A percentile compares a stretch with the other conserved stretches of the same genome.
These are phyloP conservation scores for Elysia chlorotica DNA, from an alignment of 1,140 invertebrate genomes.

Conservation along the genomic window DNA sequence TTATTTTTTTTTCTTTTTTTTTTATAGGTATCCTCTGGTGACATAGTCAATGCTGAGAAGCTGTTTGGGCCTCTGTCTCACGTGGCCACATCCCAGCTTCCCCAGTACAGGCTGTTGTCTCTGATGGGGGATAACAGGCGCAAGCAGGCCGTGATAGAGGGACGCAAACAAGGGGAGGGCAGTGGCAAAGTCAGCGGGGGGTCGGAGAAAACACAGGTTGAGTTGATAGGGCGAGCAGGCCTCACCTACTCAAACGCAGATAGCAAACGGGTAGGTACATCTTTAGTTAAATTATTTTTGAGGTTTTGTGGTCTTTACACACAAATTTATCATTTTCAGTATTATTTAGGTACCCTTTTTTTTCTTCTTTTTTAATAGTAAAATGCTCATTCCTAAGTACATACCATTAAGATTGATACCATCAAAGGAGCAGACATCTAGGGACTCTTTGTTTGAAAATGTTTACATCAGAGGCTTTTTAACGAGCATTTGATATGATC, in stretches of 20 bases:
- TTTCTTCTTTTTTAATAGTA: no score
- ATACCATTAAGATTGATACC: no score
- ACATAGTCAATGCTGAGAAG: conserved; percentile 57
- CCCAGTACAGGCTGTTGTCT: conserved; percentile 46
- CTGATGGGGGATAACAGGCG: conserved; percentile 46
- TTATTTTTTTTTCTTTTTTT: not conserved
- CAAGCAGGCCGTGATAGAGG: conserved; percentile 21
- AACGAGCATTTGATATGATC: no score
- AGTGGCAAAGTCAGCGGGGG: conserved; percentile 19
- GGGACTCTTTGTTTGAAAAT: no score
- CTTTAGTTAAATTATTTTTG: no score
- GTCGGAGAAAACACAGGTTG: conserved; percentile 15
- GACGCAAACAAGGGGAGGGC: not conserved
- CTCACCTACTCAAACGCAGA: not conserved
- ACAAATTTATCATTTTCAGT: no score
- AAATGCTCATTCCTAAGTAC: no score
- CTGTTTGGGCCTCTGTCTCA: conserved; percentile 55
- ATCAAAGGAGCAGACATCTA: no score
- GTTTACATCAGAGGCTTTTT: no score
- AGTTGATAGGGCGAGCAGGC: conserved; percentile 11
- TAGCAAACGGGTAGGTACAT: conserved; percentile 19
- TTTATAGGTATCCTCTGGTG: conserved; percentile 51
- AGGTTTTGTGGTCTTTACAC: no score
- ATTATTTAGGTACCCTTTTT: no score
- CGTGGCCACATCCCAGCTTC: conserved; percentile 46